phyloP scores from a whole-genome alignment of 2,888 invertebrate species.

The Schrankia costaestrigalis region DNA sequence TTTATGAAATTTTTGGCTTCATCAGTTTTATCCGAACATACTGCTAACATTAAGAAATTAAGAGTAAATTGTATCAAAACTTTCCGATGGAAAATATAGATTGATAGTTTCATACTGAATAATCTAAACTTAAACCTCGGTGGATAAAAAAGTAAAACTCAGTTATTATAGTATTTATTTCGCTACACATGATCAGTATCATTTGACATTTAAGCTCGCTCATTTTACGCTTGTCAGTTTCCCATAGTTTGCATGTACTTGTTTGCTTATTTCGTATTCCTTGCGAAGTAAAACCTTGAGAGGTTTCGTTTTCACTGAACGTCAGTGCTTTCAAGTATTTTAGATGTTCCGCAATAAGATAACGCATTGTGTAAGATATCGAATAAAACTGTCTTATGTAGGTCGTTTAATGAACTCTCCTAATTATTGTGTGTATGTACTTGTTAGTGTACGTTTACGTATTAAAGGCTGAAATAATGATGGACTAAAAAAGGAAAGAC shows the following conservation, averaged over 20 bases:
- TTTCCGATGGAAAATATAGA: no score
- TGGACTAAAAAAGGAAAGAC: constrained; percentile 52
- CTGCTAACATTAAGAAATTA: no score
- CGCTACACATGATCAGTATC: constrained; percentile 24
- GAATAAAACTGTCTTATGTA: not conserved
- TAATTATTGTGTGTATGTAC: no score
- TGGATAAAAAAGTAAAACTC: no score
- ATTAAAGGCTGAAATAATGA: constrained; percentile 43
- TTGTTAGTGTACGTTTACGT: constrained; percentile 28
- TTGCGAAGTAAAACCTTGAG: constrained; percentile 38
- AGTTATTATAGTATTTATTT: no score
- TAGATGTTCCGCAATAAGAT: constrained; percentile 16
- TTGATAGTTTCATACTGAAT: no score
- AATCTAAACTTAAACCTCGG: no score
- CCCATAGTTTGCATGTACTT: constrained; percentile 36
- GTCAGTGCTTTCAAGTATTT: constrained; percentile 30
- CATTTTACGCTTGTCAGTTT: constrained; percentile 17
- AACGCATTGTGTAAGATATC: constrained; percentile 10
- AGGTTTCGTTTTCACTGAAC: constrained; percentile 24
- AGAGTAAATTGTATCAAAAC: no score
- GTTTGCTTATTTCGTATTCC: constrained; percentile 25
- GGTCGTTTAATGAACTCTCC: no score
- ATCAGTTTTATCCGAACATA: no score
- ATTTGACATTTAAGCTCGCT: constrained; percentile 19
- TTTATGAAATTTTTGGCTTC: no score